phyloP scores from a whole-genome alignment of 2,113 vertebrate genomes.

The Planiliza haematocheilus region DNA sequence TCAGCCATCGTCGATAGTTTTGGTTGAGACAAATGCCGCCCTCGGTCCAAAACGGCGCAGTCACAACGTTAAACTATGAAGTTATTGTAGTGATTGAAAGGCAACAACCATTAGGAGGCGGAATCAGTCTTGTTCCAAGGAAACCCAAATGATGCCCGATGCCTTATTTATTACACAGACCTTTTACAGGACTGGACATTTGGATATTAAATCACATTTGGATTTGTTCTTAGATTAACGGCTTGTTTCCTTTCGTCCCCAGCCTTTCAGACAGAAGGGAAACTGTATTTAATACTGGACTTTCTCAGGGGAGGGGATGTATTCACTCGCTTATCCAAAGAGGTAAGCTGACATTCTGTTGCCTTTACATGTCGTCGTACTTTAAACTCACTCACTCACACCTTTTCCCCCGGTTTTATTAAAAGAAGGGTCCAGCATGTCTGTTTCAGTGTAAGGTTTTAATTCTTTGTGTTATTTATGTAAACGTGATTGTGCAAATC shows the following conservation, averaged over 20 bases:
- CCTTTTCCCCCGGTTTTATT: not conserved
- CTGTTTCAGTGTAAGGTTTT: not conserved
- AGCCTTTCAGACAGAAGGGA: conserved; percentile 99
- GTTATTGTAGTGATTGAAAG: no score
- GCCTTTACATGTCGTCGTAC: conserved; percentile 1
- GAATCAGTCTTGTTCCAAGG: no score
- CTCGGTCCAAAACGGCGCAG: no score
- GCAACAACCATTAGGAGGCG: no score
- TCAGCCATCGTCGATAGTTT: no score
- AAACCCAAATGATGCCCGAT: no score
- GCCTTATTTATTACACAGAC: not conserved
- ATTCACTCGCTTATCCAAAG: conserved; percentile 99
- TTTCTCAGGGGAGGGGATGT: conserved; percentile 99
- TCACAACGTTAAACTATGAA: no score
- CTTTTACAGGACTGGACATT: not conserved
- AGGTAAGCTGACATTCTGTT: conserved; percentile 86
- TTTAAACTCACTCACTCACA: not conserved
- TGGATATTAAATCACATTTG: no score
- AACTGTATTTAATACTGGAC: conserved; percentile 99
- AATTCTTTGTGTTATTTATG: conserved; percentile 4
- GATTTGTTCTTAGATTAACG: conserved; percentile 1
- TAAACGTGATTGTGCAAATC: conserved; percentile 27
- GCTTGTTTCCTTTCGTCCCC: conserved; percentile 39
- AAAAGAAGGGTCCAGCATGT: not conserved
- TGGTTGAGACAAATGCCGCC: no score